Conservation (phyloP, 2,888 invertebrate species). For the Eremobia ochroleuca region DNA sequence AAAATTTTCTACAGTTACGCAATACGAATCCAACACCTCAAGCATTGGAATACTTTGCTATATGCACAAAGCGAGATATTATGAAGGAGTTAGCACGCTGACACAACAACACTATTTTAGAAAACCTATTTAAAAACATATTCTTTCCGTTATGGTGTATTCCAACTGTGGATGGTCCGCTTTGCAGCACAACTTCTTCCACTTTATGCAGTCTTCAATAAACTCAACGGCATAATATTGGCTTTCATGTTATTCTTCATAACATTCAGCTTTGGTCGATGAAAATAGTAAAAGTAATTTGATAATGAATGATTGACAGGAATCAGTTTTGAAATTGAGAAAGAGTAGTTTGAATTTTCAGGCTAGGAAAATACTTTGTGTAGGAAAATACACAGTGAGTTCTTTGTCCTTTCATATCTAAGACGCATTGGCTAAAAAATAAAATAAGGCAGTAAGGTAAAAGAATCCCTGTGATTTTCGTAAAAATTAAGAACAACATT, state of each 20-base stretch:
- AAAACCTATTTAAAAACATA: conserved; percentile 28
- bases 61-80: neutral
- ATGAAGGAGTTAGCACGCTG: conserved; percentile 16
- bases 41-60: too few relatives aligned
- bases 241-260: neutral
- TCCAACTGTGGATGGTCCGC: conserved; percentile 50
- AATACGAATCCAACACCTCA: too few relatives aligned
- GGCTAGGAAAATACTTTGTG: too few relatives aligned
- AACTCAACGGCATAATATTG: neutral
- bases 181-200: conserved; percentile 12
- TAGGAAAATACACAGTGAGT: neutral
- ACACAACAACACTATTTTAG: conserved; percentile 34
- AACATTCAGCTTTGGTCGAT: neutral
- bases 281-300: neutral
- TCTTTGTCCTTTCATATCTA: neutral
- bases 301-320: neutral
- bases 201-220: conserved; percentile 23
- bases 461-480: neutral
- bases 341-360: neutral
- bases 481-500: neutral
- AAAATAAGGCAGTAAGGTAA: neutral
- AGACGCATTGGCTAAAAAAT: neutral
- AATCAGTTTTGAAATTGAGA: neutral
- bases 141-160: conserved; percentile 39
- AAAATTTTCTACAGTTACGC: too few relatives aligned